Base-by-base conservation (phyloP, 2,797 vertebrate species). In the Zenarchopterus dispar region DNA sequence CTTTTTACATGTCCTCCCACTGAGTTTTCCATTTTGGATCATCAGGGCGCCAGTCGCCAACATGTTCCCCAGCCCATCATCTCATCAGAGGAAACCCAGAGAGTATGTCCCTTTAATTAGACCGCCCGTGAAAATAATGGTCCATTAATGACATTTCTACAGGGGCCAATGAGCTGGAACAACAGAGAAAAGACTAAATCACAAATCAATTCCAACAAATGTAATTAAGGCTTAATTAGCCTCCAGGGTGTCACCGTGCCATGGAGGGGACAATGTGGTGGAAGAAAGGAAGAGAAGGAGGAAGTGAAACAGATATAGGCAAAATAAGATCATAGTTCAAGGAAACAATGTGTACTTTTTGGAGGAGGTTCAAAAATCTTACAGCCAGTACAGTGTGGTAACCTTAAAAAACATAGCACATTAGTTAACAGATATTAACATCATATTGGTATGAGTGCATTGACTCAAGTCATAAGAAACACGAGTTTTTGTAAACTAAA, bases 191-290 rank as follows among this genome's bases (percentile, higher is more conserved):
- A 89, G 89, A 93, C 88, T 86, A 92, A 93, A 93, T 93, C 93
- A 93, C 93, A 93, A 94, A 94, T 94, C 91, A 94, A 94, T 94
- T 92, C 93, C 91, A 93, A 91, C 92, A 94, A 93, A 94, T 93
- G 91, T 94, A 94, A 94, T 94, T 94, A 94, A 94, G 89, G 88
- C 88, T 92, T 93, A 94, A 94, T 94, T 94, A 93, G 90, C 89
- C 93, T 92, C 91, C 78, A 60, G 93, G 91, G 91, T 88, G 88
- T 89, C 73, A 71, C 74, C 74, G 77, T 54, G 73, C 78, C 83
- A 81, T 43, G 62, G 77, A 87, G 87, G 76, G 84, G 73, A 78
- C 61, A 78, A 73, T 67, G 80, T 58, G 54, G 56, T 73, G 74
- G 72, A 81, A 73, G 59, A 81, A 71, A 75, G 68, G 59, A 51